A percentile compares a stretch with the other conserved stretches of the same genome.
Evolutionary conservation across 2,797 vertebrate genomes (phyloP).

Genomic region (Falco cherrug): DNA sequence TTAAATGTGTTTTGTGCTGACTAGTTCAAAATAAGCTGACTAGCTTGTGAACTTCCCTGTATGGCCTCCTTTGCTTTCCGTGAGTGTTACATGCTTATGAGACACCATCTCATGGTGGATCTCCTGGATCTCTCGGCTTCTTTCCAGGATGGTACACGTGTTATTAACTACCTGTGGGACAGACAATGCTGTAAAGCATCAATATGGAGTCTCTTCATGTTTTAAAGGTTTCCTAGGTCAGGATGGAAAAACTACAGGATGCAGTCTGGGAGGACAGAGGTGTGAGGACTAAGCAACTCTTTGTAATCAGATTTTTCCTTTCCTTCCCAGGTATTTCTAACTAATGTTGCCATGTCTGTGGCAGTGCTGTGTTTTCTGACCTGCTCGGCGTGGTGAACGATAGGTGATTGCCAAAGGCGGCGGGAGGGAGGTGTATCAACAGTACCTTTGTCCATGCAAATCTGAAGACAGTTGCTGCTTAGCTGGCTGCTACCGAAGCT

Average conservation of each 20-base stretch:
- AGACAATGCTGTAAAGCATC: not conserved
- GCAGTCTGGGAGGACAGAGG: not conserved
- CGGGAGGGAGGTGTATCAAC: not conserved
- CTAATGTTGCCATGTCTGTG: accelerated
- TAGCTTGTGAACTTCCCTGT: not conserved
- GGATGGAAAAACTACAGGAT: not conserved
- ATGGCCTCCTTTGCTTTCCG: not conserved
- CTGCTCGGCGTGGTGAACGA: not conserved
- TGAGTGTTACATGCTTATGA: accelerated
- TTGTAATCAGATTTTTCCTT: not conserved
- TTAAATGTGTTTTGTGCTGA: not conserved
- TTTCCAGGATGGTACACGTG: not conserved
- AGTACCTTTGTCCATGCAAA: not conserved
- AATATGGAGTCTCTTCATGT: accelerated
- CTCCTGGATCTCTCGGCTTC: not conserved
- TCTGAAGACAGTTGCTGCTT: not conserved
- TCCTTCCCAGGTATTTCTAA: not conserved
- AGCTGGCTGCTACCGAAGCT: not conserved
- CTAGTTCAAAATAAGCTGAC: not conserved
- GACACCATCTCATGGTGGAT: not conserved
- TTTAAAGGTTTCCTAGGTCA: not conserved
- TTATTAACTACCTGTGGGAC: not conserved
- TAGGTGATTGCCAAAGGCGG: not conserved
- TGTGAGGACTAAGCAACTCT: not conserved
- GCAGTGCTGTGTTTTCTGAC: not conserved